phyloP scores from a whole-genome alignment of 1,140 invertebrate species.

The Hestina assimilis region DNA sequence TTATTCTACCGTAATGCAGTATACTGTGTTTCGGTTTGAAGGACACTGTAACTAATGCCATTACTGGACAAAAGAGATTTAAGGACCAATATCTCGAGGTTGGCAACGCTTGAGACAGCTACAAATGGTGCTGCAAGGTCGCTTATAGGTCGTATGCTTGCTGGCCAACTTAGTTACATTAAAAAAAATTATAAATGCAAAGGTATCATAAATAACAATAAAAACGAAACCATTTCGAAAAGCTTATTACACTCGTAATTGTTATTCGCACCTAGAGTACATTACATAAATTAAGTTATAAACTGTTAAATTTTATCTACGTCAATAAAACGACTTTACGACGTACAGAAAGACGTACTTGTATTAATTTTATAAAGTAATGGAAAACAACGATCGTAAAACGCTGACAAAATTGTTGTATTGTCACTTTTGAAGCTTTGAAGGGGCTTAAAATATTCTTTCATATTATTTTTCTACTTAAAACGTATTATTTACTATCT shows the following conservation, averaged over 20 bases:
- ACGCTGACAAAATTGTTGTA: background rate
- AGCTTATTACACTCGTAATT: background rate
- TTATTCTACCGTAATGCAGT: no score
- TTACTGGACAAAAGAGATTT: no score
- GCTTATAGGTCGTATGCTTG: no score
- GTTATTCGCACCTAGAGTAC: constrained; percentile 7
- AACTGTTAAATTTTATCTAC: constrained; percentile 24
- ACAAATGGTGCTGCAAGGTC: no score
- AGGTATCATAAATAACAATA: background rate
- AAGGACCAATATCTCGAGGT: no score
- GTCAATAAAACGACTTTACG: constrained; percentile 19
- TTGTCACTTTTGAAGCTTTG: constrained; percentile 10
- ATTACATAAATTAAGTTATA: constrained; percentile 22
- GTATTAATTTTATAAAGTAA: constrained; percentile 19
- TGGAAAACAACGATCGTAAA: constrained; percentile 11
- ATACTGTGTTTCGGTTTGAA: no score
- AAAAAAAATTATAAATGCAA: no score
- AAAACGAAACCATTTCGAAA: constrained; percentile 3
- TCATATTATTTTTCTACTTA: background rate
- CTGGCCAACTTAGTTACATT: no score
- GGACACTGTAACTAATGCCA: no score
- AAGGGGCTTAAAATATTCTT: background rate
- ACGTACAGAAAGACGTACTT: constrained; percentile 12
- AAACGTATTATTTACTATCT: no score
- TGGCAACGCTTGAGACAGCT: no score